These are phyloP conservation scores for Synergus umbraculus DNA, from an alignment of 2,888 invertebrate species.

Conservation along the genomic window DNA sequence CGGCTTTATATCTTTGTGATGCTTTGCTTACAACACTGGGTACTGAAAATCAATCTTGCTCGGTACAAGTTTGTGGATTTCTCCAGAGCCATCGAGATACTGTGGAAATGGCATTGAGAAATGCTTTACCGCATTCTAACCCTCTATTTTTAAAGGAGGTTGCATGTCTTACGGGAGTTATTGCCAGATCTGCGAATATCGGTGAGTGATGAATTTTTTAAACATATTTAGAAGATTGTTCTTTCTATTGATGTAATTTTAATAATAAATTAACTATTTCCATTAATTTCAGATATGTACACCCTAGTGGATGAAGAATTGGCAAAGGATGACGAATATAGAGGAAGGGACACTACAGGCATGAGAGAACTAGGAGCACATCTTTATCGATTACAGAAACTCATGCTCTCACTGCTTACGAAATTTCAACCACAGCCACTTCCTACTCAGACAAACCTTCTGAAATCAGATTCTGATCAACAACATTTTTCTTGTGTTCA, in stretches of 20 bases:
- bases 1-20: slow-evolving; percentile 89
- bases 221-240: not conserved
- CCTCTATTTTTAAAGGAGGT: slow-evolving; percentile 85
- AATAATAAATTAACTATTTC: not conserved
- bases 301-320: slow-evolving; percentile 73
- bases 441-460: slow-evolving; percentile 52
- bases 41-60: slow-evolving; percentile 89
- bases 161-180: slow-evolving; percentile 86
- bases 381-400: slow-evolving; percentile 84
- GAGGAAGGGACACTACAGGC: slow-evolving; percentile 67
- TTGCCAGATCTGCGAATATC: slow-evolving; percentile 84
- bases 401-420: slow-evolving; percentile 87
- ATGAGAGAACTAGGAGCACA: slow-evolving; percentile 79
- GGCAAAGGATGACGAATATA: slow-evolving; percentile 59
- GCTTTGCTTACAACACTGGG: slow-evolving; percentile 90
- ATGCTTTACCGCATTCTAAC: slow-evolving; percentile 83
- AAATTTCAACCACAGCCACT: slow-evolving; percentile 80
- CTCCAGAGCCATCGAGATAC: slow-evolving; percentile 90
- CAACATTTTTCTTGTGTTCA: slow-evolving; percentile 76
- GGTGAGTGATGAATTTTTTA: slow-evolving; percentile 59
- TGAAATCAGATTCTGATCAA: slow-evolving; percentile 61
- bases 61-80: slow-evolving; percentile 89
- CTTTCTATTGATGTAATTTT: not conserved
- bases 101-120: slow-evolving; percentile 87
- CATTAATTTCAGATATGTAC: slow-evolving; percentile 69